Evolutionary conservation across 1,140 invertebrate genomes (phyloP), one percentile per base, ranked within the genome.

Genomic region (Bursaphelenchus mucronatus): DNA sequence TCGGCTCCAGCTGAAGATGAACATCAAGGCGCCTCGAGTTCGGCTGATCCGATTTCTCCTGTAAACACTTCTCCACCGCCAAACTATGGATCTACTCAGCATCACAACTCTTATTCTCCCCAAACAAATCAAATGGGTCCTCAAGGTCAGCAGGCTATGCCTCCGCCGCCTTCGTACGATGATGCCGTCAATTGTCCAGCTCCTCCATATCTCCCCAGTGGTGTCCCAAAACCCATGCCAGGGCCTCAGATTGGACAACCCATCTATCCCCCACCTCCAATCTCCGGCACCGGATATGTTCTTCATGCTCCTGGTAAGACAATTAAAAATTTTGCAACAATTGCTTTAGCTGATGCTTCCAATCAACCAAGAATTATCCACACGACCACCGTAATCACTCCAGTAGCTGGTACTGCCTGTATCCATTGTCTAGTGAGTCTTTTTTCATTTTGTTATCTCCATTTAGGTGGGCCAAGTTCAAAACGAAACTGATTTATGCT

Each of bases 401-500:
- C 21, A n/a, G 8, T 56, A 17, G 19, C 49, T 8, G 44, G 57
- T n/a, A 69, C 55, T 30, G 30, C 64, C n/a, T 73, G 66, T 46
- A n/a, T 46, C 30, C 51, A 64, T 44, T 71, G 63, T 50, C 45
- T 68, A 64, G 58, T 70, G 61, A 51, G 64, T 54, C 21, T 41
- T 44, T 39, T 9, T 62, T 9, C 17, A 40, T 8, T 39, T 15
- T 1, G 8, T 21, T 61, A 17, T 39, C 44, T 40, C 11, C 39
- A 55, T 71, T 43, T 49, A 76, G 67, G 45, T 30, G 15, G 72
- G 74, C 15, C 39, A 50, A n/a, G 69, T 78, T 30, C 52, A 64
- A 13, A 61, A 62, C 19, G 67, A 77, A 56, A 74, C 77, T n/a
- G 74, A 78, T 51, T 45, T 70, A 9, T 77, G 76, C 54, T 77